Evolutionary conservation across 1,140 invertebrate species (phyloP).

Genomic region (Littorina saxatilis): DNA sequence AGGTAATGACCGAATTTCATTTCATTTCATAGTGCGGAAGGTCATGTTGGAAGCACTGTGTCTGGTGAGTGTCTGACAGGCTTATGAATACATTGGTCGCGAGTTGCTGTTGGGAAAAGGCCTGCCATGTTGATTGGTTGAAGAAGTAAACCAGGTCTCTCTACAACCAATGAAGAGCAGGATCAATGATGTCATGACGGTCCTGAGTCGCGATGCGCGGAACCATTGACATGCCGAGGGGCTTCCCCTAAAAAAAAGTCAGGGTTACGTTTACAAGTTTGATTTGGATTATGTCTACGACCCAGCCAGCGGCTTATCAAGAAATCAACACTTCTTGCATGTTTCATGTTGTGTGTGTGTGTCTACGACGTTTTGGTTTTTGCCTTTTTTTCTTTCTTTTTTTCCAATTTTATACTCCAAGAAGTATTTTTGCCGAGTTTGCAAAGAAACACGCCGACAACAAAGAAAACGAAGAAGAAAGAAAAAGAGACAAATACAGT

Average conservation of each 20-base stretch:
- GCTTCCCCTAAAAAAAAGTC: conserved; percentile 19
- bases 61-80: conserved; percentile 19
- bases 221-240: conserved; percentile 28
- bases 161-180: background rate
- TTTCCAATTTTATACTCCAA: no score
- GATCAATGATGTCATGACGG: background rate
- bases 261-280: no score
- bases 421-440: no score
- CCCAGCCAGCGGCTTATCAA: no score
- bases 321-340: no score
- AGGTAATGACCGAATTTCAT: conserved; percentile 28
- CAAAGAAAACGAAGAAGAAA: no score
- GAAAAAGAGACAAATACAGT: no score
- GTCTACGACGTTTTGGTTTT: no score
- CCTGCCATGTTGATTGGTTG: conserved; percentile 4
- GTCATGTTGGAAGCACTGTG: conserved; percentile 27
- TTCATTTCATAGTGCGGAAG: conserved; percentile 37
- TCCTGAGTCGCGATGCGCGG: background rate
- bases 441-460: no score
- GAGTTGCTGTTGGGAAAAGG: conserved; percentile 4
- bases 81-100: conserved; percentile 31
- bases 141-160: conserved; percentile 1
- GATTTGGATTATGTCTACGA: no score
- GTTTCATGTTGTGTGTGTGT: no score
- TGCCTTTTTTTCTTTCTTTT: no score